Evolutionary conservation across 2,113 vertebrate species (phyloP), one percentile per base, ranked within the genome.

Genomic region (Bos javanicus): DNA sequence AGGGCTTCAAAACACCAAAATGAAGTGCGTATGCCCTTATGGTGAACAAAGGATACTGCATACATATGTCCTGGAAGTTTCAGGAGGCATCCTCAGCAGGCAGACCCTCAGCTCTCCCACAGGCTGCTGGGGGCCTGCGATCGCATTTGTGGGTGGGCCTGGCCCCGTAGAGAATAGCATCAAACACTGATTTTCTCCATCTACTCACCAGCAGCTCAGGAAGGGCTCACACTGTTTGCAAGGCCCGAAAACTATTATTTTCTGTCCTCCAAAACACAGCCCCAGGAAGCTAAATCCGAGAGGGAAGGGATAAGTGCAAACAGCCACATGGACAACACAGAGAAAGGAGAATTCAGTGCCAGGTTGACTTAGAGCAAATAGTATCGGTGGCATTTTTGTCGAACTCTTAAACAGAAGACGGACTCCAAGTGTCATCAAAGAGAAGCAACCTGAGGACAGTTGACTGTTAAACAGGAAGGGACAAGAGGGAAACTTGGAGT

Each of bases 1-100:
- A 86, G 33, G 52, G 84, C 52, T 97, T 83, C 67, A 8, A 97
- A 97, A 80, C 56, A 52, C 76, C 56, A 71, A 95, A 87, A 74
- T 76, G 90, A 92, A 96, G 57, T 2, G 6, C 19, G 1, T 84
- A 36, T 56, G 52, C 23, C 82, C 71, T 60, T 62, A 46, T 36
- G 64, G 39, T 78, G 36, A 84, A 10, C 26, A n/a, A 7, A 54
- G 78, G 16, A 10, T 28, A 12, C 0, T 10, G 8, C 36, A 30
- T 33, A 30, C 21, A 16, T 6, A 0, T 12, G 62, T 89, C 19
- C 50, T 78, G 25, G 7, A 43, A 62, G 60, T 59, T 62, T 28
- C 48, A 11, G 81, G 26, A 30, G 56, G 39, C 21, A 2, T 17
- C 54, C 3, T 39, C 26, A 2, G n/a, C 80, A 64, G 71, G 57